These are phyloP conservation scores for Hypocryptadius cinnamomeus DNA, from an alignment of 2,113 vertebrate species.

Conservation along the genomic window DNA sequence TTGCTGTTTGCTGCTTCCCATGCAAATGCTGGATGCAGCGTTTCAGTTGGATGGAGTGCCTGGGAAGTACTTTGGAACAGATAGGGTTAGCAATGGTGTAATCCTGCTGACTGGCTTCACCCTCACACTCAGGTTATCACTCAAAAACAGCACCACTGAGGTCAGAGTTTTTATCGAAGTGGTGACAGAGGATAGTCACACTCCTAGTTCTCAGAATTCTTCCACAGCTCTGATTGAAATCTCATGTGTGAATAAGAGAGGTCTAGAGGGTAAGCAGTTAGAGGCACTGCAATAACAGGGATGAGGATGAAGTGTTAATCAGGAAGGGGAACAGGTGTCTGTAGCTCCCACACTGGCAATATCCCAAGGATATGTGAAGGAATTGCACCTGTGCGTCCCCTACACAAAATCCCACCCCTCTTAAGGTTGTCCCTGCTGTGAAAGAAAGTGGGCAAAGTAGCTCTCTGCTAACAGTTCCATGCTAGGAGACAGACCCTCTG, in stretches of 20 bases:
- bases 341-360: fast-evolving
- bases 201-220: neutral
- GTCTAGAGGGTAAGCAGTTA: neutral
- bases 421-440: neutral
- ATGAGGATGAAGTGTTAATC: neutral
- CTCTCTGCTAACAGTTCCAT: neutral
- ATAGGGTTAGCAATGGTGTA: neutral
- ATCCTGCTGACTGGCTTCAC: neutral
- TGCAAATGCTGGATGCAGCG: fast-evolving
- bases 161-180: neutral
- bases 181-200: neutral
- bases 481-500: neutral
- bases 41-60: neutral
- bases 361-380: neutral
- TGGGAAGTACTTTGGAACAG: neutral
- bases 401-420: neutral
- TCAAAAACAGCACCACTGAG: neutral
- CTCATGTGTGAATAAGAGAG: neutral
- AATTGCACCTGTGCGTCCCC: neutral
- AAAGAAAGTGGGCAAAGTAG: neutral
- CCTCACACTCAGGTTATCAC: neutral
- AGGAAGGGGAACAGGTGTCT: neutral
- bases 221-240: neutral
- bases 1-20: neutral
- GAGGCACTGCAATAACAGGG: neutral